Evolutionary conservation across 2,113 vertebrate species (phyloP).

Genomic region (Micromys minutus): DNA sequence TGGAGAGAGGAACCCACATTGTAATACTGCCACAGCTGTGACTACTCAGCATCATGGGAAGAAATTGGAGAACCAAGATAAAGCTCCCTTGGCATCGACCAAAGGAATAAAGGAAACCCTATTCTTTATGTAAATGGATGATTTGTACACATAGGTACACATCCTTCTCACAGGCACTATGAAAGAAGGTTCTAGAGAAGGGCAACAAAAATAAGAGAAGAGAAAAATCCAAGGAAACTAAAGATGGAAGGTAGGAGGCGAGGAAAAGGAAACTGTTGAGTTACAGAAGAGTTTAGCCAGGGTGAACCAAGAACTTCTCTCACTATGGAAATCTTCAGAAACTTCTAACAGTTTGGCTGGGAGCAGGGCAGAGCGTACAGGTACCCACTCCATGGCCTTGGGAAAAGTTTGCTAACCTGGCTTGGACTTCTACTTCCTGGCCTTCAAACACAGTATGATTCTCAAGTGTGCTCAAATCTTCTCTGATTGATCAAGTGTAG

Average conservation of each 20-base stretch:
- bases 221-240: neutral
- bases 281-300: neutral
- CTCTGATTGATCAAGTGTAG: slow-evolving; percentile 60
- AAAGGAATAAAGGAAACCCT: neutral
- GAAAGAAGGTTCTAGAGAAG: slow-evolving; percentile 15
- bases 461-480: slow-evolving; percentile 67
- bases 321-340: slow-evolving; percentile 47
- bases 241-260: neutral
- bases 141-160: slow-evolving; percentile 1
- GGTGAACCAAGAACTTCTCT: slow-evolving; percentile 2
- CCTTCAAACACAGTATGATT: slow-evolving; percentile 60
- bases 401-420: slow-evolving; percentile 55
- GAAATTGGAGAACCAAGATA: neutral
- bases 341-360: neutral
- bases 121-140: neutral
- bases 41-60: neutral
- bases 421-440: slow-evolving; percentile 53
- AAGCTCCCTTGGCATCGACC: neutral
- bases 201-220: neutral
- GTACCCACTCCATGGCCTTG: slow-evolving; percentile 55
- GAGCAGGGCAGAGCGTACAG: neutral
- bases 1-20: neutral
- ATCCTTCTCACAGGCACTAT: neutral
- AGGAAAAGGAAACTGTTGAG: neutral
- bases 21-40: neutral